Base-by-base conservation (phyloP, 2,888 invertebrate genomes). In the Melinaea marsaeus region DNA sequence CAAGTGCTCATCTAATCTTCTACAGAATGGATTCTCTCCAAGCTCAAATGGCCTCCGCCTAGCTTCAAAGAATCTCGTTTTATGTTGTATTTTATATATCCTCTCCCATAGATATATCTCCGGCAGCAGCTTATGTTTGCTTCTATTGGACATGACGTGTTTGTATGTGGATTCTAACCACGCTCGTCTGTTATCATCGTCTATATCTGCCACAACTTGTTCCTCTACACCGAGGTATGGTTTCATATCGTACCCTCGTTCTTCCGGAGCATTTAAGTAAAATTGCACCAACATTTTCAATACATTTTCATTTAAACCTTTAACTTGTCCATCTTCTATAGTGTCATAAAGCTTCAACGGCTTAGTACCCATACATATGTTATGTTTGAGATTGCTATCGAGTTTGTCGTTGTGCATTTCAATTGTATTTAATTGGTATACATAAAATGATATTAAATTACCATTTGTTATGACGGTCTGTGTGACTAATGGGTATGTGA, bases 381-480 rank as follows among this genome's bases (percentile, higher is more conserved):
- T 98, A 58, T 93, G 90, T 72, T 93, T 93, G 0, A 92, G 92
- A 84, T 96, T 96, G 11, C 90, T 90, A 46, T 92, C 84, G n/a
- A 92, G 84, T 72, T 93, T 79, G 70, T 94, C 92, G 42, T 92
- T 87, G 74, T 95, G 93, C 72, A 96, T 83, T 13, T 93, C 77
- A 46, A 94, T 91, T 0, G 98, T 98, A 80, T 99, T 99, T 63
- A 99, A 85, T 83, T 99, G 99, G 80, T 98, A 99, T 13, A 94
- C 92, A 78, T 95, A 96, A 71, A 99, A 95, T 0, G 95, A 95
- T 94, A 96, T 98, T 3, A 92, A 79, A 70, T 95, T 93, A 0
- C 99, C 99, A 85, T 99, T 95, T 0, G 98, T 97, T 48, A 98
- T 92, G 13, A 98, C 90, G 13, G 95, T 94, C 92, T 99, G 99